Percentiles rank a stretch among this genome's conserved stretches.
phyloP scores from a whole-genome alignment of 2,797 vertebrate species.

The Pagetopsis macropterus region DNA sequence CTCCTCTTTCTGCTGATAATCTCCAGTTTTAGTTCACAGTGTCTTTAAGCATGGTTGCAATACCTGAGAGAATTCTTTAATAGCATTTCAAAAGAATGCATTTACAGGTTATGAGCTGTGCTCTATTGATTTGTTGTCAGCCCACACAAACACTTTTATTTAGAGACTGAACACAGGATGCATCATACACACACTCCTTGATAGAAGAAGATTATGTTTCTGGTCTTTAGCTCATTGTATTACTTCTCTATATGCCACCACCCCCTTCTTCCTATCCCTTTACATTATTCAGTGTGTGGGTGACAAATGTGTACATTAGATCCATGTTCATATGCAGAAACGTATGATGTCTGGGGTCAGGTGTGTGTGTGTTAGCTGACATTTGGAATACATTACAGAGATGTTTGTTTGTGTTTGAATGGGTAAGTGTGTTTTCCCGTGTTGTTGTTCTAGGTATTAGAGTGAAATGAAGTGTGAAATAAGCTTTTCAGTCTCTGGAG shows the following conservation, averaged over 20 bases:
- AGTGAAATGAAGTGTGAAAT: slow-evolving; percentile 88
- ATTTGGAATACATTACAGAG: slow-evolving; percentile 45
- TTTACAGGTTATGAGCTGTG: slow-evolving; percentile 27
- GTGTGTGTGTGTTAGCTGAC: slow-evolving; percentile 19
- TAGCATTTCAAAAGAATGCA: slow-evolving; percentile 21
- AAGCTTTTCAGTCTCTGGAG: slow-evolving; percentile 84
- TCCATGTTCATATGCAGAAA: slow-evolving; percentile 15
- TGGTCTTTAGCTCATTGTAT: slow-evolving; percentile 14
- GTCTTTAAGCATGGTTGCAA: slow-evolving; percentile 10
- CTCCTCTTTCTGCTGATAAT: neutral
- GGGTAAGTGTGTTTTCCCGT: slow-evolving; percentile 40
- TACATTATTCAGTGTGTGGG: slow-evolving; percentile 16
- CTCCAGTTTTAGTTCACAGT: slow-evolving; percentile 1
- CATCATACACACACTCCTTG: neutral
- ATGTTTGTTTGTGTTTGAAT: slow-evolving; percentile 37
- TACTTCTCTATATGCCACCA: neutral
- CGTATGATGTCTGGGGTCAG: slow-evolving; percentile 6
- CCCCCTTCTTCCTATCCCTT: slow-evolving; percentile 3
- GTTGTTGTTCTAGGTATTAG: slow-evolving; percentile 81
- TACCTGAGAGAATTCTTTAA: slow-evolving; percentile 21
- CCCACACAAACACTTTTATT: slow-evolving; percentile 31
- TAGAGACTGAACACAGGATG: slow-evolving; percentile 19
- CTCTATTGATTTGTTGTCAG: slow-evolving; percentile 33
- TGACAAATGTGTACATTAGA: slow-evolving; percentile 1
- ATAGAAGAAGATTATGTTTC: neutral